Conservation (phyloP, 2,797 vertebrate genomes). For the Meriones psammophilus region DNA sequence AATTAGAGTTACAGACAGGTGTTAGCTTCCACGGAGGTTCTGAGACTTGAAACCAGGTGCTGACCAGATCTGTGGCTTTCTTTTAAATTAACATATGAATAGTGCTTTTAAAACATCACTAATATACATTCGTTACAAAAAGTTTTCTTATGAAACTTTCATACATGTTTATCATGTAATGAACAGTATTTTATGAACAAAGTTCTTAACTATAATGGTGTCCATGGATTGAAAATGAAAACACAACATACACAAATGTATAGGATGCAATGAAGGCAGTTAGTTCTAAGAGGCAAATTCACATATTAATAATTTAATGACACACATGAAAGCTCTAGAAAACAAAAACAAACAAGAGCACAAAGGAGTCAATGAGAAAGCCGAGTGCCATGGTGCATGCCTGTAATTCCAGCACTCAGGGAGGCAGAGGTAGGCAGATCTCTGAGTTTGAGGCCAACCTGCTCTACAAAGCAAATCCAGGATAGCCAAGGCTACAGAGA, state of each 20-base stretch:
- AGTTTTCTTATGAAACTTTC: neutral
- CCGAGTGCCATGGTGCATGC: no score
- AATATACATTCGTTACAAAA: neutral
- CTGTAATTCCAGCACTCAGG: no score
- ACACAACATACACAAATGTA: neutral
- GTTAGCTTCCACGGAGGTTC: neutral
- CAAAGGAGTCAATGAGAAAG: no score
- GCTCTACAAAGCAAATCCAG: no score
- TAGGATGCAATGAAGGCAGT: neutral
- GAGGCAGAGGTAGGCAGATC: no score
- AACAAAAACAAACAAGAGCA: neutral
- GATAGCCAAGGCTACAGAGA: no score
- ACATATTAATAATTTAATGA: neutral
- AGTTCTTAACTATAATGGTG: neutral
- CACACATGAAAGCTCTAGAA: neutral
- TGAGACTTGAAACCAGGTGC: neutral
- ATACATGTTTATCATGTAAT: neutral
- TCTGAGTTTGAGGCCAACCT: no score
- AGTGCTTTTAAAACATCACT: neutral
- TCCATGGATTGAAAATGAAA: neutral
- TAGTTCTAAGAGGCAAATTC: neutral
- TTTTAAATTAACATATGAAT: neutral
- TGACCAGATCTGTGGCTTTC: neutral
- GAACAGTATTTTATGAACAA: neutral
- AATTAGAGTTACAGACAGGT: neutral